phyloP scores from a whole-genome alignment of 2,888 invertebrate species.

The Cristatella mucedo region DNA sequence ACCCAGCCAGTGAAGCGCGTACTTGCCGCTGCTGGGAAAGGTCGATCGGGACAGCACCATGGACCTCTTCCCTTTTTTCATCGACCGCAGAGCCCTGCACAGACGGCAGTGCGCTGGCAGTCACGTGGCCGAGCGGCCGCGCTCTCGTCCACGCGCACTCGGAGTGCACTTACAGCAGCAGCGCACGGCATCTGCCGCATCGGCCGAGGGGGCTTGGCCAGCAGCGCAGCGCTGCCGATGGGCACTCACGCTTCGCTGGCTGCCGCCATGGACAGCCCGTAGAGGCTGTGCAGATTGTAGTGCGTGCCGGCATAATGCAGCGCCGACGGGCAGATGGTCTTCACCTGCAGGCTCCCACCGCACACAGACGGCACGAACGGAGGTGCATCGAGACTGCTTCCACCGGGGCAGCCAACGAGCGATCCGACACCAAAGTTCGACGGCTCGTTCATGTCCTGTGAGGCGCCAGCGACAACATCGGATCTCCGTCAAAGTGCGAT shows the following conservation, averaged over 20 bases:
- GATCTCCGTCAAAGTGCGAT: background rate
- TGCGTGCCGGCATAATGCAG: conserved; percentile 20
- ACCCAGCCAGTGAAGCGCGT: conserved; percentile 32
- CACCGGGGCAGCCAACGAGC: conserved; percentile 12
- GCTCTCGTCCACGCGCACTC: too few species aligned
- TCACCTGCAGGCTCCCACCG: conserved; percentile 17
- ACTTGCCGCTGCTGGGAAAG: conserved; percentile 24
- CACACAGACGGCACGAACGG: conserved; percentile 13
- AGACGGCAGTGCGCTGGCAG: background rate
- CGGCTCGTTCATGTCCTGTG: conserved; percentile 22
- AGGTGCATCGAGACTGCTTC: conserved; percentile 15
- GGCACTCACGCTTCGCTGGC: too few species aligned
- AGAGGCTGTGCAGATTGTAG: conserved; percentile 29
- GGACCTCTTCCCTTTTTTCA: conserved; percentile 18
- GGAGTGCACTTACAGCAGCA: too few species aligned
- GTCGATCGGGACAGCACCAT: conserved; percentile 27
- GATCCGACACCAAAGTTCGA: conserved; percentile 16
- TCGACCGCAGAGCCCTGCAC: conserved; percentile 18
- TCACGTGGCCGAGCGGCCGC: too few species aligned
- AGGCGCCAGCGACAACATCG: background rate
- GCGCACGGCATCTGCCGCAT: too few species aligned
- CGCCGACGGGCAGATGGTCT: conserved; percentile 26
- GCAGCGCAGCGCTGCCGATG: too few species aligned
- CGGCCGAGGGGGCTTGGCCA: too few species aligned
- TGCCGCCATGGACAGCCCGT: conserved; percentile 19